Base-by-base conservation (phyloP, 1,140 invertebrate species). In the Bombus difficillimus region DNA sequence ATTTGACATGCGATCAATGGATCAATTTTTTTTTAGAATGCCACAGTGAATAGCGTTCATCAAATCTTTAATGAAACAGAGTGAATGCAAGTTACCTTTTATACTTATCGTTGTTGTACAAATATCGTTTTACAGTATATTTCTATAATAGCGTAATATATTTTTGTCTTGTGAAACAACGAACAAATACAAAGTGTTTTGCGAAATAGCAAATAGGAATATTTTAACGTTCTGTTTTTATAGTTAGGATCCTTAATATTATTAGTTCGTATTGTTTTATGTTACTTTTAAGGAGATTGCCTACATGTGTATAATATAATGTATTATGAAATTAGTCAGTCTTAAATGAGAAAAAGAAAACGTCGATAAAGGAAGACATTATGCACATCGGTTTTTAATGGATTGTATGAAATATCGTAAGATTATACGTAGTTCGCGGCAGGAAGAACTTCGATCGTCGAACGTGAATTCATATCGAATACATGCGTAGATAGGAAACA, bases 401-500 rank as follows among this genome's bases (percentile, higher is more conserved):
- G 47, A 69, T 28, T n/a, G 8, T 25, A 22, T 37, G 75, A 59
- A 41, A 78, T 78, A 59, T 59, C 37, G 18, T 59, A 79, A 79
- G 15, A 37, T 83, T 69, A 32, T 69, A 62, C 0, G 13, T 3
- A 47, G 43, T 47, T 47, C 25, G 12, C 59, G 28, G 32, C 6
- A 18, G 18, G 15, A 43, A 41, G n/a, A 9, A 39, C 62, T 62
- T 82, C 22, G 3, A 39, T 64, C 39, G 43, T 83, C 59, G 25
- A 83, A 53, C 43, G 59, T 47, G 39, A 72, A 72, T 79, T 77
- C 76, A 84, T 84, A 84, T 84, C 83, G 66, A 79, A 72, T 72
- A 66, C 76, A 84, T 84, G 76, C 47, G n/a, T 84, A 84, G 76
- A 39, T 84, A 84, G 83, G 83, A 32, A 64, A 85, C 66, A 53